Percentiles rank a stretch among this genome's conserved stretches.
phyloP scores from a whole-genome alignment of 2,113 vertebrate genomes.

The Lutjanus erythropterus region DNA sequence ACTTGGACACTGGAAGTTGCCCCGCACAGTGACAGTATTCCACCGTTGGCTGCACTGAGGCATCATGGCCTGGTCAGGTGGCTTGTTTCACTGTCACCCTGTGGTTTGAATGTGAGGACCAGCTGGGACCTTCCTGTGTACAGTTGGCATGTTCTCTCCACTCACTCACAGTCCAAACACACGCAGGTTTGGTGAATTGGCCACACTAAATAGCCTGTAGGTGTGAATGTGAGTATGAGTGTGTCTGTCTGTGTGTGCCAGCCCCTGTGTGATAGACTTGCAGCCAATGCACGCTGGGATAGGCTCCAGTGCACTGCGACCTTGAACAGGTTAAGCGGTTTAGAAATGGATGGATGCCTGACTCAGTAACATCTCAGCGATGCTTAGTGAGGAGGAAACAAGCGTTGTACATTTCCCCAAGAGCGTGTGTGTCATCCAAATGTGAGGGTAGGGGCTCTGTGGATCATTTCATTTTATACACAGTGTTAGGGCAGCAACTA shows the following conservation, averaged over 20 bases:
- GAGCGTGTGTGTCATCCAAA: conserved; percentile 17
- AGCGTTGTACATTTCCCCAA: conserved; percentile 1
- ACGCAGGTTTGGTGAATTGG: conserved; percentile 22
- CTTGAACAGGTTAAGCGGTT: conserved; percentile 50
- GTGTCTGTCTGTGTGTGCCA: conserved; percentile 31
- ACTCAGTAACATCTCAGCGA: conserved; percentile 33
- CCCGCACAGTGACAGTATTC: neutral
- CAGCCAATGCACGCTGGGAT: conserved; percentile 49
- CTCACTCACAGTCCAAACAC: conserved; percentile 29
- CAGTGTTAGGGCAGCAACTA: neutral
- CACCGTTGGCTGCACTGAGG: neutral
- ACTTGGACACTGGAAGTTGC: neutral
- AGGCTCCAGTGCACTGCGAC: conserved; percentile 47
- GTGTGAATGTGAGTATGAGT: conserved; percentile 45
- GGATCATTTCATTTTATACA: neutral
- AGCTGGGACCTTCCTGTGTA: conserved; percentile 19
- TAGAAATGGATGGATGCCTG: conserved; percentile 42
- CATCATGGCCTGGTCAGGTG: neutral
- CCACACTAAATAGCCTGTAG: conserved; percentile 19
- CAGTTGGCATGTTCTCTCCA: conserved; percentile 27
- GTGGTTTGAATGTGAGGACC: neutral
- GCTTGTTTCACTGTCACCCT: neutral
- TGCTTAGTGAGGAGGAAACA: conserved; percentile 27
- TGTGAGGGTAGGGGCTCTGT: neutral
- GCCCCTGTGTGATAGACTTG: conserved; percentile 42